A percentile compares a stretch with the other conserved stretches of the same genome.
Evolutionary conservation across 2,797 vertebrate genomes (phyloP).

Genomic region (Sciurus vulgaris): DNA sequence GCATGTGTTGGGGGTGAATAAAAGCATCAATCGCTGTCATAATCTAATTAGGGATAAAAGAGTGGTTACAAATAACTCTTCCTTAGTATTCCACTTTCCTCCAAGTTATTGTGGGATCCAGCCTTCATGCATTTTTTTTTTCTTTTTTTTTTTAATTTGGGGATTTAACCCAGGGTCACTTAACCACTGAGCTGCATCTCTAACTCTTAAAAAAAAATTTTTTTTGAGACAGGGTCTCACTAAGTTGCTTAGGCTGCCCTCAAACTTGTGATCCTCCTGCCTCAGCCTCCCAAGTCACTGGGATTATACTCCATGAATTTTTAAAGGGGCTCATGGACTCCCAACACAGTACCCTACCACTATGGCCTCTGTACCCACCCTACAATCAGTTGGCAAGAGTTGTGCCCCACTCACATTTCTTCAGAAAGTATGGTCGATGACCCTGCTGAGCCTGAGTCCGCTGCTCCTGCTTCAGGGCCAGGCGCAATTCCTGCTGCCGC

Average conservation of each 20-base stretch:
- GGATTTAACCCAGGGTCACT: neutral
- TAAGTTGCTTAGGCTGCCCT: too few species aligned
- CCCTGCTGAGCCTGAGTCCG: constrained; percentile 92
- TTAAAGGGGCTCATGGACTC: neutral
- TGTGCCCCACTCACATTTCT: constrained; percentile 91
- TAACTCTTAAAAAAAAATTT: too few species aligned
- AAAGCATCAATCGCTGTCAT: neutral
- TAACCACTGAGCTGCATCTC: too few species aligned
- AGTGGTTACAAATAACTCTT: neutral
- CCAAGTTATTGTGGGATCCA: neutral
- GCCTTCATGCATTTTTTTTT: neutral
- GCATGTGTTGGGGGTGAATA: neutral
- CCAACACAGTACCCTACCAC: neutral
- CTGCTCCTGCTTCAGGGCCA: constrained; percentile 92
- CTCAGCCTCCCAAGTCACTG: neutral
- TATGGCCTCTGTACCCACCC: rapidly evolving
- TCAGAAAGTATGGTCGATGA: constrained; percentile 93
- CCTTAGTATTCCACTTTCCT: neutral
- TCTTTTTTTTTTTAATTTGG: neutral
- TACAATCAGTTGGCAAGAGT: too few species aligned
- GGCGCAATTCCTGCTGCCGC: constrained; percentile 89
- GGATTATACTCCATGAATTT: neutral
- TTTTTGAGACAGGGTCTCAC: too few species aligned
- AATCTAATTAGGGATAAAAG: neutral
- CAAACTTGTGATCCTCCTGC: too few species aligned